Evolutionary conservation across 1,140 invertebrate species (phyloP), one percentile per base, ranked within the genome.

Genomic region (Cyclina sinensis): DNA sequence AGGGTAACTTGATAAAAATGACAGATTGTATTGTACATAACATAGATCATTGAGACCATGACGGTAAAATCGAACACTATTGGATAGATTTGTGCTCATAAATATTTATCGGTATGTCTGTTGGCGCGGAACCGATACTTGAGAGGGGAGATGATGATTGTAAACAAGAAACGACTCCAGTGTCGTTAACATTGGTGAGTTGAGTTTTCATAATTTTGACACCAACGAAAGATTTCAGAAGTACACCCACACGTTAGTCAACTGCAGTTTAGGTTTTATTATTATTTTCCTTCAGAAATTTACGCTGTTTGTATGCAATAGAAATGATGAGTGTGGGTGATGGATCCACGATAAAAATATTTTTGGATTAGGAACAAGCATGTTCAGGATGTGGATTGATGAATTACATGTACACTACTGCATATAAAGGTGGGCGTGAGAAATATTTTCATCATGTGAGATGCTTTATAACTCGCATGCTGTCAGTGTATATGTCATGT

Each of bases 101-200:
- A 70, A 70, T 70, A 70, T 35, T 70, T 70, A 70, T 37, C 18
- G 24, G 7, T 35, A 70, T 70, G 65, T n/a, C 65, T 70, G 65
- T 4, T 70, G 65, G 24, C 37, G 65, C 65, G 21, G 32, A 70
- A 2, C 65, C 65, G 37, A 70, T 39, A 70, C 11, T 9, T 37
- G 65, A 70, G 12, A 39, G 2, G 65, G 32, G 21, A 70, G 30
- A 65, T 65, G 65, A 37, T 18, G 65, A 32, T 18, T 16, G 16
- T 37, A 70, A 70, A 70, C 65, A 37, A 27, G 24, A 24, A n/a
- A n/a, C 4, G 27, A 27, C 18, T n/a, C 57, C 5, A 21, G 9
- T 18, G 51, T 57, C 51, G n/a, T 21, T 57, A 11, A 5, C 30
- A 27, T 4, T 30, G 59, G 59, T 65, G 30, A 65, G 59, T 65